phyloP scores from a whole-genome alignment of 92 coral and sea anemone genomes.

The Epizoanthus fatuus region DNA sequence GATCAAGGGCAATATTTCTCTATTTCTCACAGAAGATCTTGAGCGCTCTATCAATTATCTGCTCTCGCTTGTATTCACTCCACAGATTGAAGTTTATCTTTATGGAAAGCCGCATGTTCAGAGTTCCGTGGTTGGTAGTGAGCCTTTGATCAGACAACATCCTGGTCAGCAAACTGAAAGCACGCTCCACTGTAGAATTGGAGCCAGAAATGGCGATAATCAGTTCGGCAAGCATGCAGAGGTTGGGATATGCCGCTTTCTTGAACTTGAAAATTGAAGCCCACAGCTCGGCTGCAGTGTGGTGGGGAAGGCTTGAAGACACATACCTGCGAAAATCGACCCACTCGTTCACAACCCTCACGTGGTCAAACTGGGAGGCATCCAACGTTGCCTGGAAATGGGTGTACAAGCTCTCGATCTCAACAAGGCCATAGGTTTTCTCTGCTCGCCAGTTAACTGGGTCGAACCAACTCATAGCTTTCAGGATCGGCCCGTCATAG shows the following conservation, averaged over 20 bases:
- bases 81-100: constrained; percentile 28
- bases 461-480: constrained; percentile 53
- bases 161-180: constrained; percentile 36
- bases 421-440: constrained; percentile 23
- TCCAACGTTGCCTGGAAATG: constrained; percentile 38
- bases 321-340: constrained; percentile 27
- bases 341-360: constrained; percentile 22
- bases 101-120: constrained; percentile 19
- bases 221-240: constrained; percentile 39
- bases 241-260: constrained; percentile 24
- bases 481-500: constrained; percentile 19
- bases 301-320: constrained; percentile 15
- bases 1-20: too few relatives aligned
- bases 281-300: constrained; percentile 28
- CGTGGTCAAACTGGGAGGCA: constrained; percentile 28
- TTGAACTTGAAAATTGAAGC: constrained; percentile 10
- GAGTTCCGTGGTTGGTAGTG: constrained; percentile 16
- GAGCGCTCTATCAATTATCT: constrained; percentile 22
- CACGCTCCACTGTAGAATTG: constrained; percentile 39
- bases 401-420: constrained; percentile 8
- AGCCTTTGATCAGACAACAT: constrained; percentile 30
- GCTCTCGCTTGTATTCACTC: constrained; percentile 23
- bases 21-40: neutral
- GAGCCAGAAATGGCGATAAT: constrained; percentile 37
- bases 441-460: constrained; percentile 37